A percentile compares a stretch with the other conserved stretches of the same genome.
phyloP scores from a whole-genome alignment of 2,888 invertebrate species.

The Digitonthophagus gazella region DNA sequence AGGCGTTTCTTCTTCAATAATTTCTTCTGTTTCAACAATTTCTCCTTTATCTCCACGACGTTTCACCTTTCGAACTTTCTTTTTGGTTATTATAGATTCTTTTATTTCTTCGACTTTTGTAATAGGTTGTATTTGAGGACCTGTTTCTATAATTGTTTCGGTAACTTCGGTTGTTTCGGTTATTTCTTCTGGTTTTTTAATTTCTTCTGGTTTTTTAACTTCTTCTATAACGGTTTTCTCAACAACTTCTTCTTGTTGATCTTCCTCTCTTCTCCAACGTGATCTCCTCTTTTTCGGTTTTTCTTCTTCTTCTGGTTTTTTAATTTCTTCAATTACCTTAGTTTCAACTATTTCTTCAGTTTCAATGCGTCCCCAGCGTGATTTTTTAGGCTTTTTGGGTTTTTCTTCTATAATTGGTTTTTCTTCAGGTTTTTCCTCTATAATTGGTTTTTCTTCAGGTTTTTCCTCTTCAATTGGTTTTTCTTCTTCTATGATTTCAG shows the following conservation, averaged over 20 bases:
- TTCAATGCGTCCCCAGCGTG: background rate
- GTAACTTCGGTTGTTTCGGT: too few species aligned
- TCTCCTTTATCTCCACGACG: constrained; percentile 49
- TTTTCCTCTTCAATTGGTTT: constrained; percentile 46
- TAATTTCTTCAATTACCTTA: constrained; percentile 18
- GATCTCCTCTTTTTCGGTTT: constrained; percentile 45
- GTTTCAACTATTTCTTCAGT: constrained; percentile 20
- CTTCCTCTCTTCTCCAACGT: constrained; percentile 44
- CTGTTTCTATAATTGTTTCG: constrained; percentile 44
- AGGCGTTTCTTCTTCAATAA: constrained; percentile 42
- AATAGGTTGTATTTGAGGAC: constrained; percentile 33
- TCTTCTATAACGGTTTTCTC: constrained; percentile 39
- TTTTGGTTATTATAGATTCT: constrained; percentile 43
- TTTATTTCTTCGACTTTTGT: constrained; percentile 39
- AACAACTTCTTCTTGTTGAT: constrained; percentile 43
- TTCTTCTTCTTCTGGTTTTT: constrained; percentile 36
- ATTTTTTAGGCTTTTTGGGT: constrained; percentile 25
- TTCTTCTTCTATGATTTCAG: constrained; percentile 50
- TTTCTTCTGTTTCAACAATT: constrained; percentile 52
- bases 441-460: too few species aligned
- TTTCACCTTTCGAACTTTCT: constrained; percentile 46
- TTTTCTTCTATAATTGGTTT: constrained; percentile 17
- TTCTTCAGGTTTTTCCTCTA: constrained; percentile 44
- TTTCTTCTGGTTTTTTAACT: constrained; percentile 35
- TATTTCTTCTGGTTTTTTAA: constrained; percentile 6